Base-by-base conservation (phyloP, 2,797 vertebrate genomes). In the Propithecus perrieri region DNA sequence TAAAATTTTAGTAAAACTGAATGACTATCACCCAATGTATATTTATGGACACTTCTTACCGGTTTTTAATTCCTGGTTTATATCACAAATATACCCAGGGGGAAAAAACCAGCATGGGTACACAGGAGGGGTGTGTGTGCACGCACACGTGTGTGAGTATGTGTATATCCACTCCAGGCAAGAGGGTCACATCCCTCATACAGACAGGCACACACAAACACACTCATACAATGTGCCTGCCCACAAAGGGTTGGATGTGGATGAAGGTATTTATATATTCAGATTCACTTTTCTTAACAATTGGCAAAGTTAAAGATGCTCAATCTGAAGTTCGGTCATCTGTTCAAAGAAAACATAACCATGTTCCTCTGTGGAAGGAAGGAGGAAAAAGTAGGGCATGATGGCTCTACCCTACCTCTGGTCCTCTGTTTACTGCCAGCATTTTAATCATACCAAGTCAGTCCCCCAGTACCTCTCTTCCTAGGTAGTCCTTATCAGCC, bases 1-100 rank as follows among this genome's bases (percentile, higher is more conserved):
- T 94, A 90, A 96, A 93, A 91, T 83, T 92, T 96, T 95, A 94
- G 85, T 91, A 88, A 85, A 96, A 94, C 67, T 85, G 91, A 96
- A 83, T 94, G 81, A 95, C 63, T 95, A 53, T 80, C 83, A 95
- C 17, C n/a, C 59, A 89, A 75, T 38, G 41, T 72, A 91, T 88
- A 95, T 74, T 95, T 92, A 85, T 67, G 33, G n/a, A 59, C 57
- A 72, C 9, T 53, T 85, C 48, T 85, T 81, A 59, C 8, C 35
- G 81, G 55, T 80, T 86, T 93, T 85, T 75, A 89, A 95, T 43
- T 28, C 50, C 71, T 89, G 7, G 5, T 15, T 95, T 91, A 80
- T 20, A 86, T 65, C 43, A 89, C 26, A 85, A 88, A 84, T 81
- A 92, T 20, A 96, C 14, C 17, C 81, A 96, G 30, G 67, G 78